Conservation (phyloP, 2,113 vertebrate species). For the Hoplias malabaricus region DNA sequence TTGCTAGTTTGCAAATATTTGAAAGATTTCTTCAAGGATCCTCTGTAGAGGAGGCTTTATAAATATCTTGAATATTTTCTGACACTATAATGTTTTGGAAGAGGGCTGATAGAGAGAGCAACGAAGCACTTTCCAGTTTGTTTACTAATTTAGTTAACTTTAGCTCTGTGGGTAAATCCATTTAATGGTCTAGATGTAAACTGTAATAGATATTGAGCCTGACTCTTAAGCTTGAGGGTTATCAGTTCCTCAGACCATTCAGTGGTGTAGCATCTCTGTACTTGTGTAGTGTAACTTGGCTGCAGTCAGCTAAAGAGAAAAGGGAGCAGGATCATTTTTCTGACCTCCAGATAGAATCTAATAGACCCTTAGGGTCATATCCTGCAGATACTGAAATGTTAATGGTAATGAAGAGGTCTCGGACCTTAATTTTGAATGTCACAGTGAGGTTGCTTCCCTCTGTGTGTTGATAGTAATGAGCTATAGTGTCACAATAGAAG, state of each 20-base stretch:
- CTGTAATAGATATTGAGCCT: background rate
- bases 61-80: background rate
- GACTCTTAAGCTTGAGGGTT: constrained; percentile 4
- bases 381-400: constrained; percentile 36
- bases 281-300: constrained; percentile 28
- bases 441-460: constrained; percentile 28
- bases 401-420: constrained; percentile 46
- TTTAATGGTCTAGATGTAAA: background rate
- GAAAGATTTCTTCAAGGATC: background rate
- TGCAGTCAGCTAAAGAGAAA: constrained; percentile 29
- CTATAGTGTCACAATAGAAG: constrained; percentile 17
- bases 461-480: constrained; percentile 13
- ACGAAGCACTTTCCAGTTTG: background rate
- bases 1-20: background rate
- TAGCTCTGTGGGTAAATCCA: background rate
- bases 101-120: background rate
- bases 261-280: constrained; percentile 7
- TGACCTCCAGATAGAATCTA: constrained; percentile 39
- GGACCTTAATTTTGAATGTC: constrained; percentile 35
- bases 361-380: constrained; percentile 38
- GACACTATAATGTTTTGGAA: background rate
- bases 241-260: constrained; percentile 13
- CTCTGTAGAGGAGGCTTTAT: background rate
- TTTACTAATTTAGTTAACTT: background rate
- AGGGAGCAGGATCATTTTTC: constrained; percentile 42